Base-by-base conservation (phyloP, 2,888 invertebrate species). In the Metallyticus violacea region DNA sequence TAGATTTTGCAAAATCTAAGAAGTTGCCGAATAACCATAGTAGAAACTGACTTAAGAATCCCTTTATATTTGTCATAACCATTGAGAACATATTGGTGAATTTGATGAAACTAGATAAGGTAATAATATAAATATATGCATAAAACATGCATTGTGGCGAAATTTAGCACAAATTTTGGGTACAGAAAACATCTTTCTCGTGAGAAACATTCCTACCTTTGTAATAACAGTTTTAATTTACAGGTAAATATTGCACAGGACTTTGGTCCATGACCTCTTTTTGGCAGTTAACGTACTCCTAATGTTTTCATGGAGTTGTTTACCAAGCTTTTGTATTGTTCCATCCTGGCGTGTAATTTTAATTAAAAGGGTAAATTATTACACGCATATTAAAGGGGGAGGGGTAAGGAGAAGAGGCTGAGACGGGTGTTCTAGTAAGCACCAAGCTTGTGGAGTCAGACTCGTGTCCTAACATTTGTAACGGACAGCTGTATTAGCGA, bases 341-440 rank as follows among this genome's bases (percentile, higher is more conserved):
- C 83, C 83, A 83, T 83, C 83, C 27, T 83, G 76, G 77, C 83
- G 83, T 83, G 83, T 83, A 83, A 83, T 83, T 83, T 83, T 83
- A 83, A 83, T 83, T 81, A 81, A 81, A 81, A 81, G 81, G 81
- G 81, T 62, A 62, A 81, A 81, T 81, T 81, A 81, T 62, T 77
- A 83, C 83, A 83, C 77, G 83, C 83, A 77, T 77, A 83, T 83
- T 83, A 83, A 83, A 83, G 83, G 77, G 62, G 25, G 27, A 27
- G 29, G 77, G 28, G 40, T 62, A 62, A 62, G 40, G 40, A 62
- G 40, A 62, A 62, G 40, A 62, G 40, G 40, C 40, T 9, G 40
- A 62, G n/a, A n/a, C n/a, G n/a, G n/a, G n/a, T n/a, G n/a, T n/a
- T n/a, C 27, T 7, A 6, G 6, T 7, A 26, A 26, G 26, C 29